Conservation (phyloP, 2,797 vertebrate genomes). For the Helostoma temminkii region DNA sequence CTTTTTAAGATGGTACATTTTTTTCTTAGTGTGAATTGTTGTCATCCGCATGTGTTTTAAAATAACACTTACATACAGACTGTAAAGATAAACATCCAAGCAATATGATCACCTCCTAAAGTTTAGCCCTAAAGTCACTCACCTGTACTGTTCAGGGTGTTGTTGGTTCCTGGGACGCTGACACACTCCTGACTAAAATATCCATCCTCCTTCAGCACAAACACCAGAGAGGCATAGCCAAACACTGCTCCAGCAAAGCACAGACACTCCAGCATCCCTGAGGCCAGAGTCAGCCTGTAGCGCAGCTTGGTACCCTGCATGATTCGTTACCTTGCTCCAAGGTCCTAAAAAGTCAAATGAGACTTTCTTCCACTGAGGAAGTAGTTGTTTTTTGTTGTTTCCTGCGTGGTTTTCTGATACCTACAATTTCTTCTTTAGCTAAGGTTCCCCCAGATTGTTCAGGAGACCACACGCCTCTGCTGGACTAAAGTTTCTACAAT, state of each 20-base stretch:
- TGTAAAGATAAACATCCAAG: too few species aligned
- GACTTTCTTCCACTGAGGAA: too few species aligned
- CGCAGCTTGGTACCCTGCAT: conserved; percentile 67
- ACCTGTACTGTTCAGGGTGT: conserved; percentile 50
- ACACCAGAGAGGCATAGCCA: conserved; percentile 90
- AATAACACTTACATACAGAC: too few species aligned
- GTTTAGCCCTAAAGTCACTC: too few species aligned
- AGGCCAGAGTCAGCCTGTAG: conserved; percentile 83
- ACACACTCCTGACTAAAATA: conserved; percentile 87
- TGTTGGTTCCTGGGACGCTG: conserved; percentile 25
- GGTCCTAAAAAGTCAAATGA: too few species aligned
- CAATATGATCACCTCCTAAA: too few species aligned
- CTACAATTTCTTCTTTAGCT: neutral
- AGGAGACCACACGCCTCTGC: neutral
- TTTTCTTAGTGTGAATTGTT: too few species aligned
- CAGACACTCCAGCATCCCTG: conserved; percentile 90
- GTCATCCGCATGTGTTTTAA: too few species aligned
- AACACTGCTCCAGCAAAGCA: conserved; percentile 89
- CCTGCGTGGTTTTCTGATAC: too few species aligned
- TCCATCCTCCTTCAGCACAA: conserved; percentile 86
- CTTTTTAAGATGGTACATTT: too few species aligned
- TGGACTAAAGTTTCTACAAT: neutral
- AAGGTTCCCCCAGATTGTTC: neutral
- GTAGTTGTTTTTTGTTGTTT: too few species aligned
- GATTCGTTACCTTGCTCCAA: conserved; percentile 10